A percentile compares a stretch with the other conserved stretches of the same genome.
These are phyloP conservation scores for Microctenopoma lineatum DNA, from an alignment of 2,797 vertebrate genomes.

Conservation along the genomic window DNA sequence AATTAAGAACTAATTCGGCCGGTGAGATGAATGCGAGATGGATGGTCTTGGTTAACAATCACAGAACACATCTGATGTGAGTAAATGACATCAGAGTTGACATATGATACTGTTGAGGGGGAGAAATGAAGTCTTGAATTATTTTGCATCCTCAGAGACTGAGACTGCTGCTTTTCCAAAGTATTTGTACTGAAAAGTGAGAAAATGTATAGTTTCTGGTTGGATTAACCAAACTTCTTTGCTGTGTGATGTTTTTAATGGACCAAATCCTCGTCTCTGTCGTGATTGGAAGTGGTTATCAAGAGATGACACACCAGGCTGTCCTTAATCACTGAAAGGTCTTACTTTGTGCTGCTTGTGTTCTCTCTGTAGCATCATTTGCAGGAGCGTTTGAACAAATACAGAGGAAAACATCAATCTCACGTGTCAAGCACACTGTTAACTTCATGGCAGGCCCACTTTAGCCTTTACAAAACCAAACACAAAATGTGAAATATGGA, in stretches of 20 bases:
- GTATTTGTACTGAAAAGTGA: neutral
- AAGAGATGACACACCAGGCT: conserved; percentile 29
- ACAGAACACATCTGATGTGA: conserved; percentile 68
- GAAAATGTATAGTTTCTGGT: neutral
- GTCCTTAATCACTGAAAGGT: conserved; percentile 51
- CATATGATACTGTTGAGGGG: conserved; percentile 65
- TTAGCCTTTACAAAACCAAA: no score
- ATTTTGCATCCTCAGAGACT: conserved; percentile 52
- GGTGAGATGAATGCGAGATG: conserved; percentile 82
- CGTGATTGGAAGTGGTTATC: conserved; percentile 34
- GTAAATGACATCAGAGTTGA: conserved; percentile 73
- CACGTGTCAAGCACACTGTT: neutral
- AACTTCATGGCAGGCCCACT: no score
- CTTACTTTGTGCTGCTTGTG: conserved; percentile 25
- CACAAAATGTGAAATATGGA: no score
- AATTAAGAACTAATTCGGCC: conserved; percentile 86
- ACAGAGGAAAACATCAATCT: conserved; percentile 9
- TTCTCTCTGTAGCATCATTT: neutral
- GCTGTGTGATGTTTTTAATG: conserved; percentile 23
- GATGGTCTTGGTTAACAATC: conserved; percentile 82
- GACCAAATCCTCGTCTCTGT: conserved; percentile 13
- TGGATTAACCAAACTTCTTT: neutral
- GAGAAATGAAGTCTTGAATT: conserved; percentile 62
- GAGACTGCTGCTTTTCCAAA: conserved; percentile 29
- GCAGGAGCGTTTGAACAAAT: conserved; percentile 11